Conservation (phyloP, 1,140 invertebrate species). For the Stegodyphus dumicola region DNA sequence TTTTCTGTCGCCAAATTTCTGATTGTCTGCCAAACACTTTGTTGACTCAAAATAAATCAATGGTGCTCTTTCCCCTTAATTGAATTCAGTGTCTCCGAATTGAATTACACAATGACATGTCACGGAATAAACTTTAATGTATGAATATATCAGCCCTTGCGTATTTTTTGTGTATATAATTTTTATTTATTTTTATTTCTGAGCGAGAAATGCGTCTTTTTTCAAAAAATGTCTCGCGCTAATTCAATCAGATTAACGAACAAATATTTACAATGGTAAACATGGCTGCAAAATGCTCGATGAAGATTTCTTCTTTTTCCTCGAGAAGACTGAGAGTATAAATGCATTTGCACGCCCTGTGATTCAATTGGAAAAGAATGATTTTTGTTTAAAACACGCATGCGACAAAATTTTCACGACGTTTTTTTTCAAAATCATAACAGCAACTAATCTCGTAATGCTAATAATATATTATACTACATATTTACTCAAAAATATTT, state of each 20-base stretch:
- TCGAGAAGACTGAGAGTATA: too few relatives aligned
- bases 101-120: slow-evolving; percentile 30
- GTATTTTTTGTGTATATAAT: background rate
- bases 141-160: background rate
- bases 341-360: too few relatives aligned
- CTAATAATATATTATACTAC: too few relatives aligned
- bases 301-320: background rate
- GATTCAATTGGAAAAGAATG: too few relatives aligned
- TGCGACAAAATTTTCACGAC: too few relatives aligned
- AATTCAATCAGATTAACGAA: slow-evolving; percentile 8
- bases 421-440: too few relatives aligned
- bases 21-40: background rate
- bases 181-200: too few relatives aligned
- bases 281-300: background rate
- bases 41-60: slow-evolving; percentile 39
- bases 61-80: slow-evolving; percentile 5
- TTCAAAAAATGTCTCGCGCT: background rate
- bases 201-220: background rate
- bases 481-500: too few relatives aligned
- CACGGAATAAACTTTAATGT: slow-evolving; percentile 25
- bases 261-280: slow-evolving; percentile 27
- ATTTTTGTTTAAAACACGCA: too few relatives aligned
- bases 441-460: too few relatives aligned
- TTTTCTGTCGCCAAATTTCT: background rate
- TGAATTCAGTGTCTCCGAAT: slow-evolving; percentile 11